Conservation (phyloP, 2,888 invertebrate genomes). For the Napeogenes inachia region DNA sequence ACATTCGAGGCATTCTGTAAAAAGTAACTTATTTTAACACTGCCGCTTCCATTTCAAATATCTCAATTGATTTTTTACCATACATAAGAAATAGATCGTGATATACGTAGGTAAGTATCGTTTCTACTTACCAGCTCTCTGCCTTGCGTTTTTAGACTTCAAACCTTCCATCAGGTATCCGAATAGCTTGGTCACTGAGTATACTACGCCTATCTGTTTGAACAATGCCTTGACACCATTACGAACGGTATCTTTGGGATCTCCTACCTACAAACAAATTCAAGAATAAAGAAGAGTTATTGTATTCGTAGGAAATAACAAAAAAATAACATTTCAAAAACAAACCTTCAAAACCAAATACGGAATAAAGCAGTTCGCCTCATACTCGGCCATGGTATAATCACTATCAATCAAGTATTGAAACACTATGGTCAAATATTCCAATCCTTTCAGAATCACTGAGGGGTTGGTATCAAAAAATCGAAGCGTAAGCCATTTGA, state of each 20-base stretch:
- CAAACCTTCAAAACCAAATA: constrained; percentile 93
- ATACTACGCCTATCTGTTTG: constrained; percentile 89
- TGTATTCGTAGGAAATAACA: neutral
- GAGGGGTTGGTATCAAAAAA: constrained; percentile 99
- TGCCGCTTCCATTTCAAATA: no score
- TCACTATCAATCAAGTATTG: constrained; percentile 86
- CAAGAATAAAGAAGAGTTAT: constrained; percentile 6
- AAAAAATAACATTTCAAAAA: constrained; percentile 4
- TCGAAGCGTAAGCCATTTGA: constrained; percentile 97
- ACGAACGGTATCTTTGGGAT: constrained; percentile 96
- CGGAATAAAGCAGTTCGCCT: constrained; percentile 95
- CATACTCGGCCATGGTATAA: constrained; percentile 92
- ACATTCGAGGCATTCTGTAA: constrained; percentile 92
- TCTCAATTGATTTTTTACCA: no score
- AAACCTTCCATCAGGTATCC: constrained; percentile 95
- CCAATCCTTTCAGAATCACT: constrained; percentile 95
- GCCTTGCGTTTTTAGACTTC: constrained; percentile 97
- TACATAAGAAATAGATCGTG: no score
- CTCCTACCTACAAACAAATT: constrained; percentile 83
- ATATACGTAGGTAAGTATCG: neutral
- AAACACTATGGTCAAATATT: constrained; percentile 92
- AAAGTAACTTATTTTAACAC: neutral
- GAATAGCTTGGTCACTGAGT: constrained; percentile 93
- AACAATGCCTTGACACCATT: constrained; percentile 92
- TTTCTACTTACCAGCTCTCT: constrained; percentile 84